phyloP scores from a whole-genome alignment of 1,140 invertebrate genomes.

The Drosophila ficusphila region DNA sequence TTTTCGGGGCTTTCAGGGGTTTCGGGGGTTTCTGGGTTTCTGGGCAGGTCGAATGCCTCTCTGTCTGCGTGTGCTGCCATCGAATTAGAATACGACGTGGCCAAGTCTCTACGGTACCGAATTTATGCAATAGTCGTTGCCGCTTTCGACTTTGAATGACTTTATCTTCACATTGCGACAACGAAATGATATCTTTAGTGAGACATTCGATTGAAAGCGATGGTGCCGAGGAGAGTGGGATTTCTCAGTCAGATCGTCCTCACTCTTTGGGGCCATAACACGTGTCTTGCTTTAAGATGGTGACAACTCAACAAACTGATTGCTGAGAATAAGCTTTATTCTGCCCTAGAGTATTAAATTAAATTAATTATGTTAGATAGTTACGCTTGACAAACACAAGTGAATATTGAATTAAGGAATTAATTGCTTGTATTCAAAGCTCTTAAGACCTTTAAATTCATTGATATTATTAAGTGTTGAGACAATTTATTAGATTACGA shows the following conservation, averaged over 20 bases:
- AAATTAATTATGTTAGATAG: not conserved
- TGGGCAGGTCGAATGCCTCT: constrained; percentile 25
- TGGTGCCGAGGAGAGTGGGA: constrained; percentile 14
- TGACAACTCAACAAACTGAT: constrained; percentile 13
- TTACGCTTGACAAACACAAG: not conserved
- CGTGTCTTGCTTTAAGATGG: constrained; percentile 5
- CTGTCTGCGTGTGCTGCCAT: constrained; percentile 34
- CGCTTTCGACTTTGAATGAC: constrained; percentile 60
- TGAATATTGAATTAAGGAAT: not conserved
- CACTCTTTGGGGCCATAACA: constrained; percentile 5
- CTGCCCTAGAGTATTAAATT: not conserved
- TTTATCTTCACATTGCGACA: constrained; percentile 59
- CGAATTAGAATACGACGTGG: constrained; percentile 53
- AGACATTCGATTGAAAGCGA: constrained; percentile 51
- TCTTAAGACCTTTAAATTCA: too few species aligned
- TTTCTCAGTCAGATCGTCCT: not conserved
- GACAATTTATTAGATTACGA: too few species aligned
- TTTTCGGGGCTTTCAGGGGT: not conserved
- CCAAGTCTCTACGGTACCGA: constrained; percentile 21
- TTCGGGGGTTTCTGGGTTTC: too few species aligned
- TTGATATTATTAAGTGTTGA: too few species aligned
- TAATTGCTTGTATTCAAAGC: too few species aligned
- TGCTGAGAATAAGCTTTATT: not conserved
- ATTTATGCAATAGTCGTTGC: constrained; percentile 69
- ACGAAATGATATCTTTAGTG: constrained; percentile 56